phyloP scores from a whole-genome alignment of 2,888 invertebrate species.

The Romanomermis culicivorax region DNA sequence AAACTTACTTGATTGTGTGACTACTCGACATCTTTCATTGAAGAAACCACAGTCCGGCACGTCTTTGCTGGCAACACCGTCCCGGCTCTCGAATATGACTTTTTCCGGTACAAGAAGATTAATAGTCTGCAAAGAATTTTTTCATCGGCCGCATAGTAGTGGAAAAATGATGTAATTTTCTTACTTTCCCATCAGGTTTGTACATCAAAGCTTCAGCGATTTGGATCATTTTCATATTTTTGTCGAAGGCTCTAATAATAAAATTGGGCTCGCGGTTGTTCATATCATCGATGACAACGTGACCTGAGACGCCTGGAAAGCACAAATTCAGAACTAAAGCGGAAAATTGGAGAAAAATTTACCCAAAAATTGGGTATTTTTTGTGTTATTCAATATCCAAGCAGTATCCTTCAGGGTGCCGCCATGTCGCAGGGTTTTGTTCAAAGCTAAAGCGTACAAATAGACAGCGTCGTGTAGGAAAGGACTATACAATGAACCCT shows the following conservation, averaged over 20 bases:
- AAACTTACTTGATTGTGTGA: not conserved
- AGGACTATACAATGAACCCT: conserved; percentile 8
- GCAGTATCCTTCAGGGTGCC: not conserved
- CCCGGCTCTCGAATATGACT: conserved; percentile 8
- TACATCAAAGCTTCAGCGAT: conserved; percentile 9
- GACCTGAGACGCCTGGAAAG: conserved; percentile 6
- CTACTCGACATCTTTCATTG: conserved; percentile 11
- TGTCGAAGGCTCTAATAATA: conserved; percentile 6
- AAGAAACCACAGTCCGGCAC: conserved; percentile 15
- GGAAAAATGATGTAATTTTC: not conserved
- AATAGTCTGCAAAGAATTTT: conserved; percentile 7
- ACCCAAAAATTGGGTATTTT: conserved; percentile 2
- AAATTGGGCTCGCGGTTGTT: conserved; percentile 7
- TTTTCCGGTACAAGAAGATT: conserved; percentile 9
- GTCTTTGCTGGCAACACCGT: conserved; percentile 13
- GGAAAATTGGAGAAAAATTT: not conserved
- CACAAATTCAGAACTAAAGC: not conserved
- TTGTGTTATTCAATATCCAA: conserved; percentile 2
- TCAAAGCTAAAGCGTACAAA: conserved; percentile 8
- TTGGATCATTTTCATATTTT: conserved; percentile 2
- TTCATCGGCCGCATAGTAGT: no score
- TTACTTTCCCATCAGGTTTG: conserved; percentile 10
- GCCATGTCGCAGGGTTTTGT: conserved; percentile 9
- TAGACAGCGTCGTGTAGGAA: conserved; percentile 9
- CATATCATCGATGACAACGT: conserved; percentile 9